Conservation (phyloP, 1,140 invertebrate genomes). For the Temnothorax curvispinosus region DNA sequence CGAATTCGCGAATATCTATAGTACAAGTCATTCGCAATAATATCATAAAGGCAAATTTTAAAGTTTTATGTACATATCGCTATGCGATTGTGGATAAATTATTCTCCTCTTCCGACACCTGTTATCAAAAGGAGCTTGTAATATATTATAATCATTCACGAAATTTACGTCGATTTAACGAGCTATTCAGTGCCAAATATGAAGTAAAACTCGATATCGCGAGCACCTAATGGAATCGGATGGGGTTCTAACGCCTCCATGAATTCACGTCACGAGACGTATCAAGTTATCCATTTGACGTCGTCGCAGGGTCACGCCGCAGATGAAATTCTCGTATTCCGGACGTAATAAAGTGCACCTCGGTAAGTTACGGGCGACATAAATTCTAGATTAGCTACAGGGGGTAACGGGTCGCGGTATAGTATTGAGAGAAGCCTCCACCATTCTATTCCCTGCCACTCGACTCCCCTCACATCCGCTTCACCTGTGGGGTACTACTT, state of each 20-base stretch:
- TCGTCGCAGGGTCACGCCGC: conserved; percentile 29
- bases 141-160: not conserved
- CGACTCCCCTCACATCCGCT: conserved; percentile 39
- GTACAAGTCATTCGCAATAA: not conserved
- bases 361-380: conserved; percentile 56
- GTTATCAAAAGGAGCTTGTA: not conserved
- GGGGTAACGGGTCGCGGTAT: conserved; percentile 25
- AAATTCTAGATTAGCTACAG: conserved; percentile 62
- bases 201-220: conserved; percentile 35
- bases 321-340: conserved; percentile 58
- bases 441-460: not conserved
- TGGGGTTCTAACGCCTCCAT: conserved; percentile 38
- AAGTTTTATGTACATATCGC: not conserved
- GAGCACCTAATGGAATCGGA: conserved; percentile 6
- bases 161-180: conserved; percentile 6
- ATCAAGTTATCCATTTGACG: conserved; percentile 33
- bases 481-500: conserved; percentile 16
- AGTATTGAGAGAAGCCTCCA: conserved; percentile 6
- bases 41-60: not conserved
- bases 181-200: not conserved
- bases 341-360: conserved; percentile 54
- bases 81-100: not conserved
- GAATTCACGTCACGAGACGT: conserved; percentile 36
- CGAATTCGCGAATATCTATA: not conserved
- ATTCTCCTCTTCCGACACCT: not conserved